Evolutionary conservation across 2,888 invertebrate genomes (phyloP).

Genomic region (Thereva nobilitata): DNA sequence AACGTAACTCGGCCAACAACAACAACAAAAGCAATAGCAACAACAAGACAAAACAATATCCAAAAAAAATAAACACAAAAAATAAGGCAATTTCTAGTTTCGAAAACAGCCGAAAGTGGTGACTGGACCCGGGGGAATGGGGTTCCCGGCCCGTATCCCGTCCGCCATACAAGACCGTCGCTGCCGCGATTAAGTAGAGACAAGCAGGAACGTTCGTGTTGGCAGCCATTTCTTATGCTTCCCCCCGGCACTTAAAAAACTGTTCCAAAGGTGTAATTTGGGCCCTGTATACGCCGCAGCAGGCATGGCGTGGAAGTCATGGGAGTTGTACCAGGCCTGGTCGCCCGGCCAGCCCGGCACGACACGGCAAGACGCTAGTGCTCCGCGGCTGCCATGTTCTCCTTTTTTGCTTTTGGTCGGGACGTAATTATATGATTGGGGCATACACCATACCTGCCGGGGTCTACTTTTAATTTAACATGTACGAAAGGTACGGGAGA

Average conservation of each 20-base stretch:
- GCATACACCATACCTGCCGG: conserved; percentile 21
- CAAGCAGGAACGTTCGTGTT: conserved; percentile 35
- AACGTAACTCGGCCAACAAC: no score
- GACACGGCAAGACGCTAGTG: conserved; percentile 3
- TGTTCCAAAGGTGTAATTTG: conserved; percentile 34
- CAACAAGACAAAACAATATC: no score
- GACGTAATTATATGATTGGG: conserved; percentile 33
- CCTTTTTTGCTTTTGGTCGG: conserved; percentile 20
- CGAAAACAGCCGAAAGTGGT: no score
- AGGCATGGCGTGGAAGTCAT: conserved; percentile 13
- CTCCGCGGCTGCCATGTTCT: background rate
- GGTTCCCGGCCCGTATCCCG: no score
- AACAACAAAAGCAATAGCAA: no score
- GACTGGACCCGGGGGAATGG: no score
- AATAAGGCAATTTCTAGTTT: no score
- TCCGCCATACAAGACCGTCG: no score
- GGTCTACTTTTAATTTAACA: conserved; percentile 6
- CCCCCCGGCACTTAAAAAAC: conserved; percentile 40
- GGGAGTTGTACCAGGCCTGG: conserved; percentile 18
- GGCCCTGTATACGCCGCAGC: background rate
- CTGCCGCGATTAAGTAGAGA: background rate
- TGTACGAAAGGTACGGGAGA: conserved; percentile 4
- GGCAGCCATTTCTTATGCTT: conserved; percentile 39
- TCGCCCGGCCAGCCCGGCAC: conserved; percentile 2
- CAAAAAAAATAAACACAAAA: no score